Conservation (phyloP, 1,140 invertebrate genomes). For the Nylanderia fulva region DNA sequence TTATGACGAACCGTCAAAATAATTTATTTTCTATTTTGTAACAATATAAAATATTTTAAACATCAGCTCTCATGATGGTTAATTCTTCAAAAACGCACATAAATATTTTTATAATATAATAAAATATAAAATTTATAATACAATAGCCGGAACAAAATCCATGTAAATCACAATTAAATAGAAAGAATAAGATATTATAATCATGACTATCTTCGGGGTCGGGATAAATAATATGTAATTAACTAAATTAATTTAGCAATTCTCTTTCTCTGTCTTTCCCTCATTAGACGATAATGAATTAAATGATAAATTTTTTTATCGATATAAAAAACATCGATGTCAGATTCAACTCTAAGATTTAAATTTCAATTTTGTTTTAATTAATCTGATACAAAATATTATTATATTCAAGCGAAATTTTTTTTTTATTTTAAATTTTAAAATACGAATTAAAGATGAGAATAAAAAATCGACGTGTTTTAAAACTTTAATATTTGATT, state of each 20-base stretch:
- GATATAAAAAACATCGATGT: background rate
- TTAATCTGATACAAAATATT: too few relatives aligned
- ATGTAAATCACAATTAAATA: too few relatives aligned
- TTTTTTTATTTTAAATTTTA: background rate
- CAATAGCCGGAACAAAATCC: background rate
- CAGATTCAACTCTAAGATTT: too few relatives aligned
- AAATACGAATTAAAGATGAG: constrained; percentile 1
- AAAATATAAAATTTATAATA: background rate
- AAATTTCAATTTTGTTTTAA: too few relatives aligned
- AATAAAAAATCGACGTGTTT: background rate
- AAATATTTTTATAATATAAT: background rate
- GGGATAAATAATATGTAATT: too few relatives aligned
- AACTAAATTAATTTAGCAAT: too few relatives aligned
- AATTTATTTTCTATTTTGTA: background rate
- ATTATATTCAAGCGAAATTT: too few relatives aligned
- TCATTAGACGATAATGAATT: background rate
- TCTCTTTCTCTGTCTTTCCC: too few relatives aligned
- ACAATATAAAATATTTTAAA: constrained; percentile 5
- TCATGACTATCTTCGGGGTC: too few relatives aligned
- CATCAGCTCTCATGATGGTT: background rate
- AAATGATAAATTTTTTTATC: background rate
- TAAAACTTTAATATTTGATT: background rate
- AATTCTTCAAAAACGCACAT: background rate
- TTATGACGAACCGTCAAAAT: background rate
- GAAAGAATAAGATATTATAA: background rate